Percentiles rank a stretch among this genome's conserved stretches.
Conservation (phyloP, 2,113 vertebrate species). For the Numida meleagris region DNA sequence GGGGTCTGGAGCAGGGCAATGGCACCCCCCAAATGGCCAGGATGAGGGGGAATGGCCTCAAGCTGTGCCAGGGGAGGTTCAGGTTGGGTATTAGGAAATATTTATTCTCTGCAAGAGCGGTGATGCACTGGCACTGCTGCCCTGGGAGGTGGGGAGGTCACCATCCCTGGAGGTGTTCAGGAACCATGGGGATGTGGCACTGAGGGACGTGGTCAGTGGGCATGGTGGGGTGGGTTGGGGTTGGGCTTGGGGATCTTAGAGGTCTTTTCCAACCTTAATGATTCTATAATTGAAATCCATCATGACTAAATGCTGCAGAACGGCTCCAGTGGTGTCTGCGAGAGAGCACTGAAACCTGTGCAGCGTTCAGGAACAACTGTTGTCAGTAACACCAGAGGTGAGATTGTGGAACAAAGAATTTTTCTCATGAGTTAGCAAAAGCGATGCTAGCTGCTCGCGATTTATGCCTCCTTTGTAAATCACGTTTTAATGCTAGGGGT, state of each 20-base stretch:
- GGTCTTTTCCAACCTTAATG: no score
- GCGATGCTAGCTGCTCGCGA: background rate
- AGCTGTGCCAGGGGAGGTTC: no score
- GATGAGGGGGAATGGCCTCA: no score
- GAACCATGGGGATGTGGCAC: no score
- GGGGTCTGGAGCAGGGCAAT: background rate
- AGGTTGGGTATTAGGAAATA: no score
- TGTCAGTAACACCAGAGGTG: background rate
- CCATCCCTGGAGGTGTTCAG: no score
- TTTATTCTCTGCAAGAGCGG: no score
- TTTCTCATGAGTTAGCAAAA: conserved; percentile 71
- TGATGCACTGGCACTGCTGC: no score
- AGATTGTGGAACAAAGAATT: conserved; percentile 48
- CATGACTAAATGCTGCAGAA: background rate
- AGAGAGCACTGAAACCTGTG: background rate
- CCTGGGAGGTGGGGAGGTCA: no score
- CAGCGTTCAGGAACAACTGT: background rate
- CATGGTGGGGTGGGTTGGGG: no score
- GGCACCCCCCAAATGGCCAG: background rate
- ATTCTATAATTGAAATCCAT: background rate
- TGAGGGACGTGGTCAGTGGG: no score
- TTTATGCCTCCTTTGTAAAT: conserved; percentile 49
- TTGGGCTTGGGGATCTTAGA: no score
- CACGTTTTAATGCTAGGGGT: conserved; percentile 22
- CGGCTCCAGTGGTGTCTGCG: background rate